Percentiles rank a stretch among this genome's conserved stretches.
Conservation (phyloP, 2,888 invertebrate genomes). For the Volucella inanis region DNA sequence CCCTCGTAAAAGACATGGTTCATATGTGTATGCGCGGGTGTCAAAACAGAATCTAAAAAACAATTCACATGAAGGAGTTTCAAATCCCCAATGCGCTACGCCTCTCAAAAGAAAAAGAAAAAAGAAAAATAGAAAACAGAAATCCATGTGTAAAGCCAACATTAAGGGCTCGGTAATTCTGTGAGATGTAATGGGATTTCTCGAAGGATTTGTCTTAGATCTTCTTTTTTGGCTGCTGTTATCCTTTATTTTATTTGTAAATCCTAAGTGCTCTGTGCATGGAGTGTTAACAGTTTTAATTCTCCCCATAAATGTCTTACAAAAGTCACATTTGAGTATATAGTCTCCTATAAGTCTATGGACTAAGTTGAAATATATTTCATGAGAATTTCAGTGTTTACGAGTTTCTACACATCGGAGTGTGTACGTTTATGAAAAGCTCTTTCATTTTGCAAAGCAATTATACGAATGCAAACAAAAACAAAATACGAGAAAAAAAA, state of each 20-base stretch:
- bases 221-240: slow-evolving; percentile 15
- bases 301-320: slow-evolving; percentile 11
- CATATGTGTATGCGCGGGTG: neutral
- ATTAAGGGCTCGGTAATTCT: slow-evolving; percentile 34
- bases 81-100: slow-evolving; percentile 26
- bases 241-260: slow-evolving; percentile 47
- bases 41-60: slow-evolving; percentile 1
- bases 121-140: no score
- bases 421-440: slow-evolving; percentile 3
- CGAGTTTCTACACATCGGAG: no score
- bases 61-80: slow-evolving; percentile 10
- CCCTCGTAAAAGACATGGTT: neutral
- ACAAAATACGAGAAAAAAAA: neutral
- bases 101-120: neutral
- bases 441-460: neutral
- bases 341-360: neutral
- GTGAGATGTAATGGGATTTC: slow-evolving; percentile 39
- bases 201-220: slow-evolving; percentile 27
- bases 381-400: no score
- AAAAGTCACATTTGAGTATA: neutral
- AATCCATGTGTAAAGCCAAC: slow-evolving; percentile 24
- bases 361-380: no score
- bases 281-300: slow-evolving; percentile 55
- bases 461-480: neutral
- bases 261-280: slow-evolving; percentile 12